phyloP scores from a whole-genome alignment of 37 sponge, comb jelly and placozoan species.

The Diacarnus erythraeanus region DNA sequence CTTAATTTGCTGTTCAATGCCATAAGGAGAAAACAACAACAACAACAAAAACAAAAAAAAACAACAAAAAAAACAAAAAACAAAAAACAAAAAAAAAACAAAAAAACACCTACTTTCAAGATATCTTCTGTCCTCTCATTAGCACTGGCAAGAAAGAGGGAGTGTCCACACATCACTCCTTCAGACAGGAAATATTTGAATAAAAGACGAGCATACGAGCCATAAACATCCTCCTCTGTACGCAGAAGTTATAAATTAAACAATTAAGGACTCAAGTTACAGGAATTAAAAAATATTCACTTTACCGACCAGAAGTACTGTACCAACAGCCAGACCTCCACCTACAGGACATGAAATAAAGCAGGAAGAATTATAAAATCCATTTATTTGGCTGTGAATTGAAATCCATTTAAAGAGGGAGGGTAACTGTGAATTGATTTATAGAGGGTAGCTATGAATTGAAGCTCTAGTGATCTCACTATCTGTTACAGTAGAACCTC shows the following conservation, averaged over 20 bases:
- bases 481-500: no score
- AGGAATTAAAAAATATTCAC: neutral
- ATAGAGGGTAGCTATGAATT: no score
- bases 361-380: no score
- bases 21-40: no score
- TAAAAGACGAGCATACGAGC: conserved; percentile 63
- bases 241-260: neutral
- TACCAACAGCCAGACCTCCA: conserved; percentile 80
- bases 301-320: conserved; percentile 69
- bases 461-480: no score
- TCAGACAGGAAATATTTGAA: conserved; percentile 82
- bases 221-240: conserved; percentile 80
- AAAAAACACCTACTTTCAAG: conserved; percentile 34
- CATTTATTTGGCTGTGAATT: no score
- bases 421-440: no score
- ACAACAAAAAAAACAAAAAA: no score
- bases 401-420: no score
- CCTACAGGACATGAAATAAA: conserved; percentile 18
- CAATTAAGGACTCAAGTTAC: neutral
- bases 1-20: no score
- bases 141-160: conserved; percentile 57
- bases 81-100: no score
- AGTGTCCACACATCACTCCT: conserved; percentile 87
- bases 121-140: conserved; percentile 32
- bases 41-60: no score